Percentiles rank a stretch among this genome's conserved stretches.
Evolutionary conservation across 1,140 invertebrate genomes (phyloP).

Genomic region (Drosophila serrata): DNA sequence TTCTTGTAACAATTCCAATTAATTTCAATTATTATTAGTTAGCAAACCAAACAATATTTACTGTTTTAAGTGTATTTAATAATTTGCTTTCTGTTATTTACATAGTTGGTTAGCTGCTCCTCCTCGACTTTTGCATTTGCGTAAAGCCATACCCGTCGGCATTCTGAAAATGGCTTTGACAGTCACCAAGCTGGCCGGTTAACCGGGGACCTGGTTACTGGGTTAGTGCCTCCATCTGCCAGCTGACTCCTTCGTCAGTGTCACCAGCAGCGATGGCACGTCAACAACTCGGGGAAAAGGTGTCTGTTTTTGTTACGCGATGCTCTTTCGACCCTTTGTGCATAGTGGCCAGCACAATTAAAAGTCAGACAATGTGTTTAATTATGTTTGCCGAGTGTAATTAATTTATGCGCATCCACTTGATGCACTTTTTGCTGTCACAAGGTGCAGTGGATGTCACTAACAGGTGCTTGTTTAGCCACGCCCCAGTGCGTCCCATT

Average conservation of each 20-base stretch:
- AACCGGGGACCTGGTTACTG: constrained; percentile 17
- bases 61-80: background rate
- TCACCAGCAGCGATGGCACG: constrained; percentile 60
- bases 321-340: constrained; percentile 42
- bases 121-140: constrained; percentile 6
- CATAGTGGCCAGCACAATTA: constrained; percentile 33
- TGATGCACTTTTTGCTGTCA: constrained; percentile 15
- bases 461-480: constrained; percentile 23
- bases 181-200: constrained; percentile 11
- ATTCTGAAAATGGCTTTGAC: constrained; percentile 31
- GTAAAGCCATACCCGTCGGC: constrained; percentile 20
- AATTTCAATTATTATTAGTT: no score
- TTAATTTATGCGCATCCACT: constrained; percentile 31
- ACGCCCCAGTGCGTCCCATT: constrained; percentile 22
- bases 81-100: background rate
- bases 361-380: constrained; percentile 28
- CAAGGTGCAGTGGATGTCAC: background rate
- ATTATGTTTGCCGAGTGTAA: constrained; percentile 39
- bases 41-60: background rate
- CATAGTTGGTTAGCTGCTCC: background rate
- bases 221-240: constrained; percentile 15
- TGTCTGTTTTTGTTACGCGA: constrained; percentile 19
- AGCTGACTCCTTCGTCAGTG: constrained; percentile 59
- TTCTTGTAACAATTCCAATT: no score
- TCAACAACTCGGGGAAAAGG: constrained; percentile 40